These are phyloP conservation scores for Semaprochilodus insignis DNA, from an alignment of 2,797 vertebrate species.

Conservation along the genomic window DNA sequence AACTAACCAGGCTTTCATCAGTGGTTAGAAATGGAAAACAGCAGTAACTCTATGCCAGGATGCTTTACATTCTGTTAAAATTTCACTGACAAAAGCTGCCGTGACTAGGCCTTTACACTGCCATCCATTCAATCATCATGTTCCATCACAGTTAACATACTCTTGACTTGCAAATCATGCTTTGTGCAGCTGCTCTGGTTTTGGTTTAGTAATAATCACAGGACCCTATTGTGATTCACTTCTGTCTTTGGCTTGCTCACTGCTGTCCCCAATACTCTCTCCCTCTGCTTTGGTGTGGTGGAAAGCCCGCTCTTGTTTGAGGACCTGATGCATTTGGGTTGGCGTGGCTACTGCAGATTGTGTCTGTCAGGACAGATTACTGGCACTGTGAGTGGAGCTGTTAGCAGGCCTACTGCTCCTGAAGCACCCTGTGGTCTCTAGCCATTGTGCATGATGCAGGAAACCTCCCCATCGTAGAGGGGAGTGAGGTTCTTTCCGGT, in stretches of 20 bases:
- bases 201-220: neutral
- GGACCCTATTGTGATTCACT: neutral
- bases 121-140: neutral
- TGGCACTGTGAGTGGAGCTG: constrained; percentile 66
- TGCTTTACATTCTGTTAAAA: too few species aligned
- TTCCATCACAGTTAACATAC: neutral
- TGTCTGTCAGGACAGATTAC: constrained; percentile 82
- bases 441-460: neutral
- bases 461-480: neutral
- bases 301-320: constrained; percentile 64
- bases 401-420: neutral
- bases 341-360: constrained; percentile 77
- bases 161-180: neutral
- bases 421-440: neutral
- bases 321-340: constrained; percentile 65
- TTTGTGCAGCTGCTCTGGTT: neutral
- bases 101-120: too few species aligned
- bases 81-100: too few species aligned
- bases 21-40: too few species aligned
- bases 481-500: constrained; percentile 7
- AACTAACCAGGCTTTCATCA: too few species aligned
- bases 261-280: constrained; percentile 46
- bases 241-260: neutral
- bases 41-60: too few species aligned
- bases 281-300: constrained; percentile 59